Evolutionary conservation across 53 echinoderm and acorn worm genomes (phyloP), one percentile per base, ranked within the genome.

Genomic region (Henricia sp.): DNA sequence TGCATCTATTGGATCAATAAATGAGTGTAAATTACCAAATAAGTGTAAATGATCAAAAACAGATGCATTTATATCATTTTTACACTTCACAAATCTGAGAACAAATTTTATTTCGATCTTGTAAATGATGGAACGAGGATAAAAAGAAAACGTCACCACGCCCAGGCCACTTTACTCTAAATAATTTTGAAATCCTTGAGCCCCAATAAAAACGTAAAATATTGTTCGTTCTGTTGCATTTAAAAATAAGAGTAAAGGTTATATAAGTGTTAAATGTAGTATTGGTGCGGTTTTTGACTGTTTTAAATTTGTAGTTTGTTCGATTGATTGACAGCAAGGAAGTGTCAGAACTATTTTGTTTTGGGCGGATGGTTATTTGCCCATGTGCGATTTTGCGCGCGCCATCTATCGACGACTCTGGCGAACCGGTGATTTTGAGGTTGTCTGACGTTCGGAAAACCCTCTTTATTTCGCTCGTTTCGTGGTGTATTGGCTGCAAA

Each of bases 141-240:
- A 69, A 41, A 80, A 32, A 71, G 42, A 76, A 67, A 67, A 86
- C 86, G 86, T 86, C 86, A 86, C 86, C 86, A 86, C 86, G 86
- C 86, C 86, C 86, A 63, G 75, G 76, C 67, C 75, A 16, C 11
- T 75, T 86, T 66, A 73, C 73, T 50, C 74, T 29, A 71, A 74
- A 73, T 46, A 80, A 64, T 40, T 30, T 17, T 34, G 4, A 64
- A 64, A 80, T 80, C 46, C 41, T 11, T 63, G 80, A 62, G 80
- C 80, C 27, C 0, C 2, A 17, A 42, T 36, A n/a, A 26, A 28
- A 64, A 27, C 6, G 35, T 34, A 64, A 25, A 25, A 6, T n/a
- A n/a, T n/a, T n/a, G n/a, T n/a, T n/a, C n/a, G n/a, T n/a, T n/a
- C n/a, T n/a, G n/a, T n/a, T n/a, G n/a, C n/a, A n/a, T n/a, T n/a